These are phyloP conservation scores for Cyclopterus lumpus DNA, from an alignment of 2,797 vertebrate genomes.

Conservation along the genomic window DNA sequence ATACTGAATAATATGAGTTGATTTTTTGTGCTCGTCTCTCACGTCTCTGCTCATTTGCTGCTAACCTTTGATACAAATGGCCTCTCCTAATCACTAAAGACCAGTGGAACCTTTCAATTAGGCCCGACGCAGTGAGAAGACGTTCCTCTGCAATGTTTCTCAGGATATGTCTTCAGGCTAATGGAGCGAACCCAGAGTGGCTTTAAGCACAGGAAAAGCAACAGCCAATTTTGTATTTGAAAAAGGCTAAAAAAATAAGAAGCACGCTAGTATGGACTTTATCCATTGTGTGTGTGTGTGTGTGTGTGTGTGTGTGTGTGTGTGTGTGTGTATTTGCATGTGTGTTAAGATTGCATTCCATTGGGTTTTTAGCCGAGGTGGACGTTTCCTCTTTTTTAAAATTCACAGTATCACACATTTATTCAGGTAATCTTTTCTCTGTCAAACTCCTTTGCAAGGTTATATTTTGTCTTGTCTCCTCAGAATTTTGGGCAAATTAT, in stretches of 20 bases:
- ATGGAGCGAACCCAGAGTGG: conserved; percentile 7
- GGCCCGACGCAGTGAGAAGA: background rate
- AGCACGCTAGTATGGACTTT: background rate
- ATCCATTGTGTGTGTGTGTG: no score
- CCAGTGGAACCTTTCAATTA: conserved; percentile 37
- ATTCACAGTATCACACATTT: background rate
- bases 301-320: no score
- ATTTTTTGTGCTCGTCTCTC: conserved; percentile 19
- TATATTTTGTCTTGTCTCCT: background rate
- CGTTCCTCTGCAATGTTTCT: conserved; percentile 3
- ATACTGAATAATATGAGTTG: conserved; percentile 15
- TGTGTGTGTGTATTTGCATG: background rate
- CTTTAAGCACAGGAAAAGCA: conserved; percentile 23
- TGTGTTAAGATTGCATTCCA: background rate
- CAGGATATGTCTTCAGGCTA: conserved; percentile 23
- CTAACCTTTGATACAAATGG: conserved; percentile 20
- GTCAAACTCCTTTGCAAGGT: background rate
- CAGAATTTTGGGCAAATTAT: background rate
- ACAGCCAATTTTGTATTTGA: background rate
- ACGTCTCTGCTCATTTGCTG: conserved; percentile 31
- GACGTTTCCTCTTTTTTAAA: background rate
- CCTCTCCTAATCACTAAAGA: conserved; percentile 18
- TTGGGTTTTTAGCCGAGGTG: conserved; percentile 1
- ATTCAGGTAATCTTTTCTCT: background rate
- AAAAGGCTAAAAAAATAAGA: background rate